phyloP scores from a whole-genome alignment of 1,140 invertebrate species.

The Yoshiicerus persimilis region DNA sequence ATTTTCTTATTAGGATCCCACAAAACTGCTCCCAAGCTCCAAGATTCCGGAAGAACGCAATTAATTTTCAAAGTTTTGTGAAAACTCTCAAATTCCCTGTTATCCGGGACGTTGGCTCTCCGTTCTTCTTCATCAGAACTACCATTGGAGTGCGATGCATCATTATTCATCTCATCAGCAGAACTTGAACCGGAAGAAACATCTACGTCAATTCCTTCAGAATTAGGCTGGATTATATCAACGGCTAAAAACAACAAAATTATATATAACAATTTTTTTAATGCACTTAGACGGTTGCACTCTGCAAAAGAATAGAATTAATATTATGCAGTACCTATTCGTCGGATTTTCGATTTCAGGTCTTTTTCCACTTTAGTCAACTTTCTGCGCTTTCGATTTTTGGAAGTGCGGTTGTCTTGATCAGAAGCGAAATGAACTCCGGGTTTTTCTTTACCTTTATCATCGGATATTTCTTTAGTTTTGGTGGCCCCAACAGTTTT shows the following conservation, averaged over 20 bases:
- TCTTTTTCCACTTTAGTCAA: neutral
- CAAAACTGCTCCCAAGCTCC: conserved; percentile 40
- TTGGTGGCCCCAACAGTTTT: neutral
- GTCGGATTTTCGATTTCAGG: neutral
- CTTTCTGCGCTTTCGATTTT: neutral
- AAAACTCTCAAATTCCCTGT: conserved; percentile 33
- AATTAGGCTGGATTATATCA: neutral
- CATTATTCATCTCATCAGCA: neutral
- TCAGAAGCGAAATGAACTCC: neutral
- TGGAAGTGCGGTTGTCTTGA: neutral
- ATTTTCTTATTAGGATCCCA: conserved; percentile 42
- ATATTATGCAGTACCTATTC: neutral
- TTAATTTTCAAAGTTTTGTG: neutral
- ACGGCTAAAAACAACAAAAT: neutral
- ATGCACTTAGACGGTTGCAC: too few relatives aligned
- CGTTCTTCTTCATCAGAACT: neutral
- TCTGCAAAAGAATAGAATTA: neutral
- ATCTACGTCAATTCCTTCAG: neutral
- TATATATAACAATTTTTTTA: neutral
- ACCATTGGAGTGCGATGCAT: neutral
- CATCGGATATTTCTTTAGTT: neutral
- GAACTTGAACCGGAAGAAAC: neutral
- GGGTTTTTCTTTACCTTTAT: neutral
- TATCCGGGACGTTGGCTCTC: neutral
- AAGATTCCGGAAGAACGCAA: conserved; percentile 20